These are phyloP conservation scores for Drosophila borealis DNA, from an alignment of 2,888 invertebrate genomes.

Conservation along the genomic window DNA sequence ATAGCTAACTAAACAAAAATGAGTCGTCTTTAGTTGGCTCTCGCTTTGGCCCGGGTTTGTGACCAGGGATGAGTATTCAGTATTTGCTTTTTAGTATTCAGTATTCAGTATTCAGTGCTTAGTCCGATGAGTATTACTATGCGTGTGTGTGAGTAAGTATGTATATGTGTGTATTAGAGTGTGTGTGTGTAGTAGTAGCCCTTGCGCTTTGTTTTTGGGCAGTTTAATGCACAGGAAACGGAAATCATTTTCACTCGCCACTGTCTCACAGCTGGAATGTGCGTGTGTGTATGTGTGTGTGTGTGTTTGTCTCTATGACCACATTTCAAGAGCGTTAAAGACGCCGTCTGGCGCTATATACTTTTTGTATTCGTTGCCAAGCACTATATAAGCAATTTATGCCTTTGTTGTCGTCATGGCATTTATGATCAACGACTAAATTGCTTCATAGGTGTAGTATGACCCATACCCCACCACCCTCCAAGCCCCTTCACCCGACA, in stretches of 20 bases:
- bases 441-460: constrained; percentile 5
- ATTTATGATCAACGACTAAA: constrained; percentile 38
- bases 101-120: constrained; percentile 33
- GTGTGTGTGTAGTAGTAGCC: constrained; percentile 14
- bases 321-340: constrained; percentile 20
- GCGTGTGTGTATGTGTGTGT: constrained; percentile 6
- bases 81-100: constrained; percentile 22
- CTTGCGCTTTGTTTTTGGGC: constrained; percentile 68
- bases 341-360: constrained; percentile 2
- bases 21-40: constrained; percentile 19
- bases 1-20: constrained; percentile 52
- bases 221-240: constrained; percentile 76
- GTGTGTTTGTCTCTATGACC: constrained; percentile 1
- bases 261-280: constrained; percentile 11
- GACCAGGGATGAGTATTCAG: constrained; percentile 41
- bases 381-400: constrained; percentile 25
- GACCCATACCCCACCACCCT: background rate
- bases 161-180: background rate
- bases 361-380: constrained; percentile 16
- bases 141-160: background rate
- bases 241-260: constrained; percentile 66
- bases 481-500: no score
- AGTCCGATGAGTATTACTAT: constrained; percentile 16
- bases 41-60: constrained; percentile 23
- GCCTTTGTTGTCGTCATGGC: constrained; percentile 29